A percentile compares a stretch with the other conserved stretches of the same genome.
phyloP scores from a whole-genome alignment of 2,888 invertebrate species.

The Coecobrya sp. region DNA sequence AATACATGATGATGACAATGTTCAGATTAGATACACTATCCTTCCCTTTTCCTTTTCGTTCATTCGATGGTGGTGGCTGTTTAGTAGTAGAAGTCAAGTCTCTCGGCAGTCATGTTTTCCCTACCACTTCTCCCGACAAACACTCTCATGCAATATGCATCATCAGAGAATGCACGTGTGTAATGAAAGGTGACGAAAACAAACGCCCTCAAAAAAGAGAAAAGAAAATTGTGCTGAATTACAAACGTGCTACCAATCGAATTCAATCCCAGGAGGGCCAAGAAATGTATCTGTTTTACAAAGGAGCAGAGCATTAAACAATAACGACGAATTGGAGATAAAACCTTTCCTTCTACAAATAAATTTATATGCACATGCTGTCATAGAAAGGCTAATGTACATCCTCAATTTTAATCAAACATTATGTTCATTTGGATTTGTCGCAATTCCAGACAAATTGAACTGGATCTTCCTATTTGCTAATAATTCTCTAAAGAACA shows the following conservation, averaged over 20 bases:
- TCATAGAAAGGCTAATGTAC: not conserved
- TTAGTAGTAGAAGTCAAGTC: slow-evolving; percentile 10
- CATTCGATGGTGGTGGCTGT: not conserved
- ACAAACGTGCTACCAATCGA: slow-evolving; percentile 41
- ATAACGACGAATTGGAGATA: not conserved
- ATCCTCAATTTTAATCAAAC: slow-evolving; percentile 29
- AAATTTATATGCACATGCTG: not conserved
- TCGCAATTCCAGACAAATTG: not conserved
- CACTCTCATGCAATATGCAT: slow-evolving; percentile 53
- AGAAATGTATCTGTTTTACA: not conserved
- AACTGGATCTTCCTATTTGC: not conserved
- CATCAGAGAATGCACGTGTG: slow-evolving; percentile 56
- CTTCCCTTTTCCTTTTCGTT: not conserved
- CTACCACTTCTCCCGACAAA: slow-evolving; percentile 7
- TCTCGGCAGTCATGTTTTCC: slow-evolving; percentile 39
- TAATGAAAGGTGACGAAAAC: slow-evolving; percentile 65
- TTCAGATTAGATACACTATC: slow-evolving; percentile 64
- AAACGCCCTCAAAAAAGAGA: slow-evolving; percentile 21
- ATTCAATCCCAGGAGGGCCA: slow-evolving; percentile 6
- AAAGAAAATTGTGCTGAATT: slow-evolving; percentile 42
- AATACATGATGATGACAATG: slow-evolving; percentile 73
- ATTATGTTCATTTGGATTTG: not conserved
- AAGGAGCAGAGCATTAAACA: not conserved
- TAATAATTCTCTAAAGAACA: not conserved
- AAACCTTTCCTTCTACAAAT: not conserved